These are phyloP conservation scores for Epirrhoe tristata DNA, from an alignment of 2,888 invertebrate species.

Conservation along the genomic window DNA sequence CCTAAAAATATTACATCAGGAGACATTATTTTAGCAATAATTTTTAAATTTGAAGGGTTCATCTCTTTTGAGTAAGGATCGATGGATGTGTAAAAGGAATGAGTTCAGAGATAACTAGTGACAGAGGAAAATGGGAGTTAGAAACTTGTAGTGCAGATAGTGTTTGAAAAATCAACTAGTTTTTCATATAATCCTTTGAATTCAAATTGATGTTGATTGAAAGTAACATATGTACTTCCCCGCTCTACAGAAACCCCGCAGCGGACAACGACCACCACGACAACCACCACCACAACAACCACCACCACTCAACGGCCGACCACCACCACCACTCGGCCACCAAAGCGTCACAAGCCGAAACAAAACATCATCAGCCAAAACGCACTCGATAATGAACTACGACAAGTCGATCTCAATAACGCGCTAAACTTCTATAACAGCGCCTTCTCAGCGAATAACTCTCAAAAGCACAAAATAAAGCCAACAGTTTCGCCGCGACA, in stretches of 20 bases:
- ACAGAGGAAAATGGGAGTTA: too few species aligned
- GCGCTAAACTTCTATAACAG: constrained; percentile 72
- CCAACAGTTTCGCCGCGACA: constrained; percentile 74
- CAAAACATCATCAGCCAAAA: constrained; percentile 73
- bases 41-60: too few species aligned
- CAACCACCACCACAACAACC: constrained; percentile 73
- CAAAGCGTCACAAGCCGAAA: constrained; percentile 75
- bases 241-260: constrained; percentile 77
- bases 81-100: too few species aligned
- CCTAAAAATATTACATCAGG: too few species aligned
- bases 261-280: constrained; percentile 76
- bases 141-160: too few species aligned
- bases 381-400: constrained; percentile 68
- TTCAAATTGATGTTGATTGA: background rate
- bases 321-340: constrained; percentile 65
- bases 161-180: background rate
- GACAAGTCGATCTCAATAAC: constrained; percentile 71
- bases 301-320: constrained; percentile 54
- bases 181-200: background rate
- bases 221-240: constrained; percentile 33
- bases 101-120: too few species aligned
- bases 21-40: too few species aligned
- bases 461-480: constrained; percentile 74
- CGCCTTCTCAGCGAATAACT: constrained; percentile 64
- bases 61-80: too few species aligned